Conservation (phyloP, 2,113 vertebrate genomes). For the Agapornis roseicollis region DNA sequence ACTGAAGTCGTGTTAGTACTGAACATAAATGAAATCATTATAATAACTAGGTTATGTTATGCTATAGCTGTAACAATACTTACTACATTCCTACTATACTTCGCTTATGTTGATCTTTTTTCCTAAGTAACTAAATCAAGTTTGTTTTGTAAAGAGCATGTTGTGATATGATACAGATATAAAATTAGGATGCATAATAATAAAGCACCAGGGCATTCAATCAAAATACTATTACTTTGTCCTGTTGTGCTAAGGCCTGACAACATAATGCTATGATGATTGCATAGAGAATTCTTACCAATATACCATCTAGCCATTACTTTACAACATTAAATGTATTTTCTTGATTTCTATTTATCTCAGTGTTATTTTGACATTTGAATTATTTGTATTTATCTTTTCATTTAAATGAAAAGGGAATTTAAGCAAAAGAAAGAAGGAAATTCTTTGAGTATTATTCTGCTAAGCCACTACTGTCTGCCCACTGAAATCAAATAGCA, state of each 20-base stretch:
- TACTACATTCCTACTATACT: neutral
- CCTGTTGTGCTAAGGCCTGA: neutral
- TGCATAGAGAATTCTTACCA: neutral
- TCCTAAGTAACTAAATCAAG: neutral
- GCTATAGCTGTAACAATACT: neutral
- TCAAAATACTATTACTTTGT: neutral
- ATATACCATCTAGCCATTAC: neutral
- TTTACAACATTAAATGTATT: neutral
- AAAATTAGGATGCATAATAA: neutral
- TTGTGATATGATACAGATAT: neutral
- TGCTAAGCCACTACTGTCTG: neutral
- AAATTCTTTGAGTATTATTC: neutral
- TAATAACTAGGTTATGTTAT: neutral
- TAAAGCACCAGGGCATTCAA: neutral
- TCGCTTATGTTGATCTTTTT: neutral
- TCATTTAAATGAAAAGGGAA: neutral
- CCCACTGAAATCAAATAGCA: neutral
- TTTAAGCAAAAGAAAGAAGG: neutral
- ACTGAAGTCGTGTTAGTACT: neutral
- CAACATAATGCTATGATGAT: neutral
- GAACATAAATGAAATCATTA: neutral
- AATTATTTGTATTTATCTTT: neutral
- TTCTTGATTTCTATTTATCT: neutral
- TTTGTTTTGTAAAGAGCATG: neutral
- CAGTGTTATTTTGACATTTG: neutral